Percentiles rank a stretch among this genome's conserved stretches.
phyloP scores from a whole-genome alignment of 2,888 invertebrate genomes.

The Chrysomela aeneicollis region DNA sequence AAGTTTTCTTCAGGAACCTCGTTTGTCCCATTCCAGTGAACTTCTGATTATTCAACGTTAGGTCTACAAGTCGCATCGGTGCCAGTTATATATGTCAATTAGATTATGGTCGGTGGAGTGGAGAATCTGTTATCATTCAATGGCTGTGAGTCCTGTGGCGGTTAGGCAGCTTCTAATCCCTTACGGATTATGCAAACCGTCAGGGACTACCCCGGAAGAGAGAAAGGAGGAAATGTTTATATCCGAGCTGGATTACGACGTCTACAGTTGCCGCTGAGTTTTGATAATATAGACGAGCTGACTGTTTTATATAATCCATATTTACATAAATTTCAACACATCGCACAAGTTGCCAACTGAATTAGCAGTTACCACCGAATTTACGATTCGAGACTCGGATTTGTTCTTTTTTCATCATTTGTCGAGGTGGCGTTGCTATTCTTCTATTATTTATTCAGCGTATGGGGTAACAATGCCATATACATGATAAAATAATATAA shows the following conservation, averaged over 20 bases:
- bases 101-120: not conserved
- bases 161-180: conserved; percentile 44
- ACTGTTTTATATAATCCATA: conserved; percentile 54
- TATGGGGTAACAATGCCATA: too few species aligned
- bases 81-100: conserved; percentile 1
- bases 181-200: conserved; percentile 51
- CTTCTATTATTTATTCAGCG: too few species aligned
- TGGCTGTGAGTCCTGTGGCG: conserved; percentile 20
- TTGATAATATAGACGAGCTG: conserved; percentile 49
- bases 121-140: conserved; percentile 18
- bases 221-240: conserved; percentile 49
- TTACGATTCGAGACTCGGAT: conserved; percentile 25
- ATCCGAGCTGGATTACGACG: conserved; percentile 50
- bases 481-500: too few species aligned
- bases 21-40: not conserved
- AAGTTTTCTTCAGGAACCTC: too few species aligned
- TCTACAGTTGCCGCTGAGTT: conserved; percentile 49
- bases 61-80: not conserved
- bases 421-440: too few species aligned
- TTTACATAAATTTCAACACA: conserved; percentile 56
- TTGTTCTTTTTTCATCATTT: conserved; percentile 2
- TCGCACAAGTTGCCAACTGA: conserved; percentile 44
- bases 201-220: conserved; percentile 36
- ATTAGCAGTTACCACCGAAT: conserved; percentile 43
- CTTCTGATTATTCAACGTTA: not conserved